phyloP scores from a whole-genome alignment of 2,888 invertebrate genomes.

The Nebria salina region DNA sequence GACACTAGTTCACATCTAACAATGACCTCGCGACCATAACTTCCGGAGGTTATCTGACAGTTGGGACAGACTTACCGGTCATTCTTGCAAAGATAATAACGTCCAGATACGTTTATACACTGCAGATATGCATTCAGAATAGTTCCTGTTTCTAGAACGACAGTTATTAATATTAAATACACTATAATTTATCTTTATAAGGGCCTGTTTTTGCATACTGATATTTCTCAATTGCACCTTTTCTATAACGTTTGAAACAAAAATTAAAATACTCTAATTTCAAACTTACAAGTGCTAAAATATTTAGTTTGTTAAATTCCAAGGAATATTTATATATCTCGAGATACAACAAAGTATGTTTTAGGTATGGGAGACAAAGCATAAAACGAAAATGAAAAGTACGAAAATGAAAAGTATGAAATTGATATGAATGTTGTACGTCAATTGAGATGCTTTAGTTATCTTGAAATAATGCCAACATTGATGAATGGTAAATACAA shows the following conservation, averaged over 20 bases:
- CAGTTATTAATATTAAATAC: background rate
- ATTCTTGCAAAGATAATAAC: slow-evolving; percentile 18
- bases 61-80: slow-evolving; percentile 6
- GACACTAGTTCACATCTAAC: slow-evolving; percentile 4
- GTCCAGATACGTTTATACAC: slow-evolving; percentile 14
- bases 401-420: too few species aligned
- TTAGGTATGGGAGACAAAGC: too few species aligned
- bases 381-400: too few species aligned
- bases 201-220: background rate
- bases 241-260: background rate
- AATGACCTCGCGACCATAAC: slow-evolving; percentile 11
- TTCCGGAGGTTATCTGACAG: slow-evolving; percentile 22
- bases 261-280: too few species aligned
- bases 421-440: too few species aligned
- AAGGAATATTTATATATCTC: too few species aligned
- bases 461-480: too few species aligned
- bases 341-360: too few species aligned
- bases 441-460: too few species aligned
- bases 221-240: background rate
- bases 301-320: too few species aligned
- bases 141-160: slow-evolving; percentile 8
- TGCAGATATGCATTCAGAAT: slow-evolving; percentile 3
- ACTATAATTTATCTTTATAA: background rate
- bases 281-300: too few species aligned
- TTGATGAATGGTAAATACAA: too few species aligned